A percentile compares a stretch with the other conserved stretches of the same genome.
Conservation (phyloP, 2,888 invertebrate species). For the Malachius bipustulatus region DNA sequence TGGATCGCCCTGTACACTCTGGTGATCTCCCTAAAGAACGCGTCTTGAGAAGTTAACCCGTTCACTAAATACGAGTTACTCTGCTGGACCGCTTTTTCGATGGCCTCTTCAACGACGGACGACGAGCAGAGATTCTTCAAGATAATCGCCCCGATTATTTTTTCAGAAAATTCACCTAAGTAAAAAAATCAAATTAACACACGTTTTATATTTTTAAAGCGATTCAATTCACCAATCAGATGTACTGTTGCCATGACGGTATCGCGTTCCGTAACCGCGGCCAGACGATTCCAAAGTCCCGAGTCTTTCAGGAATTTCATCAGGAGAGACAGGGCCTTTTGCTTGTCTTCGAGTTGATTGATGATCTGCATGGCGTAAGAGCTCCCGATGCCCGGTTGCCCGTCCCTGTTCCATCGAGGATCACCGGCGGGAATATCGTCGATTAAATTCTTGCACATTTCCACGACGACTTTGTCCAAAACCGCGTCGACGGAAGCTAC, state of each 20-base stretch:
- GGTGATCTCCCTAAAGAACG: conserved; percentile 63
- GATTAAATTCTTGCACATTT: conserved; percentile 63
- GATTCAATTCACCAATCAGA: conserved; percentile 22
- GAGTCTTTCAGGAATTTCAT: conserved; percentile 62
- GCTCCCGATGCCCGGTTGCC: conserved; percentile 47
- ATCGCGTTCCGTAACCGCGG: conserved; percentile 30
- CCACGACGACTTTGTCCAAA: conserved; percentile 48
- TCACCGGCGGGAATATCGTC: conserved; percentile 84
- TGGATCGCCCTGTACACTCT: conserved; percentile 54
- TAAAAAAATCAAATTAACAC: background rate
- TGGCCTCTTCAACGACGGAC: conserved; percentile 45
- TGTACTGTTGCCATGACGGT: conserved; percentile 43
- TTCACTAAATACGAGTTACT: conserved; percentile 37
- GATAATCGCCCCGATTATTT: conserved; percentile 60
- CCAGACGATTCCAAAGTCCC: conserved; percentile 53
- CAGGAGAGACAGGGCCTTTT: conserved; percentile 60
- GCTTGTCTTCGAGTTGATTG: conserved; percentile 80
- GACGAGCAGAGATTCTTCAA: conserved; percentile 52
- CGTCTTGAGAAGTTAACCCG: conserved; percentile 55
- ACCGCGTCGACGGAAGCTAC: conserved; percentile 39
- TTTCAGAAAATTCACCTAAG: conserved; percentile 61
- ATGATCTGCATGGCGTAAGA: conserved; percentile 72
- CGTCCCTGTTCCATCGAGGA: conserved; percentile 52
- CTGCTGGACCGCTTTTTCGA: conserved; percentile 41
- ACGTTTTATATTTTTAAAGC: background rate